A percentile compares a stretch with the other conserved stretches of the same genome.
These are phyloP conservation scores for Patiria pectinifera DNA, from an alignment of 53 echinoderm and acorn worm genomes.

Conservation along the genomic window DNA sequence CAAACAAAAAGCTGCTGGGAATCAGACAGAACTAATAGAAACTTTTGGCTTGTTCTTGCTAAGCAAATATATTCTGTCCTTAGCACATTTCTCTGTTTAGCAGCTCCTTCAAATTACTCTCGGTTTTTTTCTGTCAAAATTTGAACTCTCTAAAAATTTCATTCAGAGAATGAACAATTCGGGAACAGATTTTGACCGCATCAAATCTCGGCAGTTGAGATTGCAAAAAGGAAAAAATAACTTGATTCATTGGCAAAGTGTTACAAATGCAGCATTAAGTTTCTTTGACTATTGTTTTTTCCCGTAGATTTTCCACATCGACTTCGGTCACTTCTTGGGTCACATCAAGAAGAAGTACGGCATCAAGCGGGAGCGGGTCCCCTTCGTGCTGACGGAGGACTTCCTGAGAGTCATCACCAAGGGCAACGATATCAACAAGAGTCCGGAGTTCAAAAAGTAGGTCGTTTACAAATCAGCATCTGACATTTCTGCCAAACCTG, in stretches of 20 bases:
- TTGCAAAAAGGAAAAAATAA: neutral
- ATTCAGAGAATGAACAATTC: too few species aligned
- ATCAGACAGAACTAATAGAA: too few species aligned
- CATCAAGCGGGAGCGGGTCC: constrained; percentile 91
- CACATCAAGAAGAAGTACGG: constrained; percentile 99
- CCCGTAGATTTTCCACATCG: constrained; percentile 93
- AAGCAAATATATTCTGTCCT: too few species aligned
- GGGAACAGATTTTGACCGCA: too few species aligned
- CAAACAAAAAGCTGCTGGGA: too few species aligned
- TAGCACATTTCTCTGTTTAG: too few species aligned
- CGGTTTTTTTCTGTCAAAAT: too few species aligned
- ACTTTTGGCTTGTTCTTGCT: too few species aligned
- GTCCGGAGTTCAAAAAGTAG: constrained; percentile 89
- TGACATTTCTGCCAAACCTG: too few species aligned
- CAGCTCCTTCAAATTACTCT: too few species aligned
- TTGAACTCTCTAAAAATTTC: too few species aligned
- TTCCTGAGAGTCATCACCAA: constrained; percentile 94
- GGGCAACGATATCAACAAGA: constrained; percentile 90
- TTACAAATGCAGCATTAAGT: neutral
- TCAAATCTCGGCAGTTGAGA: too few species aligned
- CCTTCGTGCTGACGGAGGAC: constrained; percentile 96
- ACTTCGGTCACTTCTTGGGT: constrained; percentile 97
- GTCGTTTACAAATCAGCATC: neutral
- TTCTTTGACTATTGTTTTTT: neutral
- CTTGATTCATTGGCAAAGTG: neutral